These are phyloP conservation scores for Drosophila virilis DNA, from an alignment of 1,140 invertebrate species.

Conservation along the genomic window DNA sequence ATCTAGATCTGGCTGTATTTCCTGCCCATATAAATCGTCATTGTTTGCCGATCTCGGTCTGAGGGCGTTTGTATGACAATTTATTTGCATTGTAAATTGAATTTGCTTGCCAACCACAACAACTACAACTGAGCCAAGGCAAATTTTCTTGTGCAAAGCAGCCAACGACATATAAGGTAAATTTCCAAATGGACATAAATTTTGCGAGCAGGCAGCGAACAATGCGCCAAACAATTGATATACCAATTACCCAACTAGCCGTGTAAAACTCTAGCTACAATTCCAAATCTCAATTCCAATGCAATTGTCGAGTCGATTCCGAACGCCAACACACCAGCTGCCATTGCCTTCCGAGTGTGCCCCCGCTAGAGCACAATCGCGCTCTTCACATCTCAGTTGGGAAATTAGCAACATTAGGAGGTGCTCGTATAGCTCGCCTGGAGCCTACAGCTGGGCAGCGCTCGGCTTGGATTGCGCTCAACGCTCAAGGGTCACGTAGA, in stretches of 20 bases:
- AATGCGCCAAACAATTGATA: conserved; percentile 69
- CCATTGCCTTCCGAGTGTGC: not conserved
- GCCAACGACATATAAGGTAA: conserved; percentile 58
- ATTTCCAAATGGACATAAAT: conserved; percentile 75
- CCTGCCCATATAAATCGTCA: conserved; percentile 50
- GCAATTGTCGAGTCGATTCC: not conserved
- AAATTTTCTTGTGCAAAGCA: conserved; percentile 32
- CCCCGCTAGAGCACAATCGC: conserved; percentile 40
- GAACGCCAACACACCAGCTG: conserved; percentile 67
- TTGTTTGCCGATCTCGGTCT: conserved; percentile 40
- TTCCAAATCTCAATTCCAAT: conserved; percentile 1
- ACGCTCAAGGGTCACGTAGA: conserved; percentile 64
- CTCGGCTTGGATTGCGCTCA: not conserved
- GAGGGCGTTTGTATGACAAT: conserved; percentile 67
- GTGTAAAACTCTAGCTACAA: not conserved
- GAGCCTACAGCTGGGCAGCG: conserved; percentile 11
- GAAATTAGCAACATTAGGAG: conserved; percentile 76
- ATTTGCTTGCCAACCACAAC: conserved; percentile 31
- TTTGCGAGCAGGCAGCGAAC: conserved; percentile 49
- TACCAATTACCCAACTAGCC: conserved; percentile 70
- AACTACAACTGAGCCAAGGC: conserved; percentile 15
- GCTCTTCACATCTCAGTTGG: conserved; percentile 57
- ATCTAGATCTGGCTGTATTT: conserved; percentile 49
- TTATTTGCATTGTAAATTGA: conserved; percentile 78
- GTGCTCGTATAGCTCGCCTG: conserved; percentile 41